Evolutionary conservation across 1,140 invertebrate genomes (phyloP).

Genomic region (Megalopta genalis): DNA sequence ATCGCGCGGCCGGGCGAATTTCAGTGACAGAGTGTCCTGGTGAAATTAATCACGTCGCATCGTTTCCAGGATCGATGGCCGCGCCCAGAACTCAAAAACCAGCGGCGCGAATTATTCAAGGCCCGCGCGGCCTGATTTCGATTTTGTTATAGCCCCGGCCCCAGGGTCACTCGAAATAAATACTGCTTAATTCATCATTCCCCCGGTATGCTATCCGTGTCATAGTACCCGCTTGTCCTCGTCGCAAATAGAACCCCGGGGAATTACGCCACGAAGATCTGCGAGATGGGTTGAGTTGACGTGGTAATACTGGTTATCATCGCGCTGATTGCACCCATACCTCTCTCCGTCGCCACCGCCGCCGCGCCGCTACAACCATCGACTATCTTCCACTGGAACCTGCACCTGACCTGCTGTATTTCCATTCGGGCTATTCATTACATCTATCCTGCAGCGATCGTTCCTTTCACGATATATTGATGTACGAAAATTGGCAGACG

Average conservation of each 20-base stretch:
- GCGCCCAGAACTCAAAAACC: constrained; percentile 29
- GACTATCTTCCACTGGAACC: constrained; percentile 56
- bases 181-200: constrained; percentile 55
- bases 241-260: constrained; percentile 59
- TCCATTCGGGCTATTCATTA: constrained; percentile 58
- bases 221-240: constrained; percentile 49
- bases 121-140: constrained; percentile 45
- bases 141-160: constrained; percentile 20
- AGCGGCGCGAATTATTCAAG: constrained; percentile 41
- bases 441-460: constrained; percentile 46
- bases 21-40: neutral
- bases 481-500: constrained; percentile 53
- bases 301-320: constrained; percentile 68
- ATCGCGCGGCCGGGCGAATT: constrained; percentile 15
- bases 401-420: constrained; percentile 51
- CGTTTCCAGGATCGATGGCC: constrained; percentile 37
- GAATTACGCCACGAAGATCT: constrained; percentile 59
- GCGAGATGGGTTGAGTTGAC: constrained; percentile 56
- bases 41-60: constrained; percentile 34
- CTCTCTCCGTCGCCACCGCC: constrained; percentile 14
- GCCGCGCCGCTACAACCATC: constrained; percentile 45
- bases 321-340: constrained; percentile 63
- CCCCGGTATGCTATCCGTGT: constrained; percentile 32
- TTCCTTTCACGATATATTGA: constrained; percentile 55
- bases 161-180: constrained; percentile 53